Evolutionary conservation across 2,113 vertebrate species (phyloP).

Genomic region (Pavo muticus): DNA sequence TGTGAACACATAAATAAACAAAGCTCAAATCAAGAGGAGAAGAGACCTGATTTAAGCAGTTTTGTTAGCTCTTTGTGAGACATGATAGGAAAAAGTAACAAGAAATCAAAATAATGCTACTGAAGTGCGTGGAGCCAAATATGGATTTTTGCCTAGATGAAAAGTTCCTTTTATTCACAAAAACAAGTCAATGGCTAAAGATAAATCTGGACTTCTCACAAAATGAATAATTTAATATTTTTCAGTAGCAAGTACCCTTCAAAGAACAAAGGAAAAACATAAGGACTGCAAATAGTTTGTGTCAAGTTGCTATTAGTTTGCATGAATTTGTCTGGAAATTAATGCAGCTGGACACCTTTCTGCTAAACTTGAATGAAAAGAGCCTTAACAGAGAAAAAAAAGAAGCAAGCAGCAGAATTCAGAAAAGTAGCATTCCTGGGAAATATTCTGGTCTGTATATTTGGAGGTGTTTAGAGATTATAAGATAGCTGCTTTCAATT

Average conservation of each 20-base stretch:
- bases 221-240: background rate
- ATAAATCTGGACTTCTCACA: background rate
- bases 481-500: conserved; percentile 21
- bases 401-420: background rate
- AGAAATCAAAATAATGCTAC: background rate
- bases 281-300: background rate
- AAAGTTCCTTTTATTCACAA: background rate
- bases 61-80: background rate
- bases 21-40: conserved; percentile 23
- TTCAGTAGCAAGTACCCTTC: background rate
- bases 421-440: background rate
- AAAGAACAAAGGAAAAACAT: background rate
- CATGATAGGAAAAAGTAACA: background rate
- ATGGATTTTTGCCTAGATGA: background rate
- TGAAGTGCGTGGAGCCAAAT: background rate
- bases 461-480: background rate
- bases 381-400: background rate
- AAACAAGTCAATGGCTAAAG: background rate
- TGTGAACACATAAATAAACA: background rate
- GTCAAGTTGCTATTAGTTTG: background rate
- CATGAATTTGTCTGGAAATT: background rate
- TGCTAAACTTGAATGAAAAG: background rate
- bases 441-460: background rate
- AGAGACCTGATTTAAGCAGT: background rate
- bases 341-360: background rate